Conservation (phyloP, 2,888 invertebrate species). For the Endomychus coccineus region DNA sequence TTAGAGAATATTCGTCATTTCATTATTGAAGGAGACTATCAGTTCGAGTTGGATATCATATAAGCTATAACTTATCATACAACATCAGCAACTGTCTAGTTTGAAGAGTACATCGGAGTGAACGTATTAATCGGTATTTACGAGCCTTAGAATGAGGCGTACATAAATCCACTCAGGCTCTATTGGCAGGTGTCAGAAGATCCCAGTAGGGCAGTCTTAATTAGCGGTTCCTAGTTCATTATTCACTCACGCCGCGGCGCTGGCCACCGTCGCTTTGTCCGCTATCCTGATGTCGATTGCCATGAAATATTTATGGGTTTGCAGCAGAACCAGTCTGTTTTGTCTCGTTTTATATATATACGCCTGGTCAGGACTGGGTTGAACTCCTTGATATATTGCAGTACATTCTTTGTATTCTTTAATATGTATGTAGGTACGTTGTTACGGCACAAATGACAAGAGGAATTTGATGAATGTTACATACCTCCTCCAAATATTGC, state of each 20-base stretch:
- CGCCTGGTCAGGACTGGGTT: conserved; percentile 21
- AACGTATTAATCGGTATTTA: conserved; percentile 32
- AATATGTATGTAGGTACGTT: too few relatives aligned
- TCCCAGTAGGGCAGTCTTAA: conserved; percentile 42
- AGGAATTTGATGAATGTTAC: too few relatives aligned
- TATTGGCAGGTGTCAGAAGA: conserved; percentile 42
- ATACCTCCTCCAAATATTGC: too few relatives aligned
- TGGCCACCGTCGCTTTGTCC: conserved; percentile 39
- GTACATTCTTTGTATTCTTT: conserved; percentile 26
- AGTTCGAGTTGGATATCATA: too few relatives aligned
- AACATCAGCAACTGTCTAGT: neutral
- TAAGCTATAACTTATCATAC: neutral
- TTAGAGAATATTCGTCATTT: too few relatives aligned
- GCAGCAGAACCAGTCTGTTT: conserved; percentile 31
- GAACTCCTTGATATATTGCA: conserved; percentile 31
- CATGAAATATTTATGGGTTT: conserved; percentile 41
- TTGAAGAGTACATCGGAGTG: neutral
- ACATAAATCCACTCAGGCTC: conserved; percentile 36
- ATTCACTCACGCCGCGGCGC: conserved; percentile 38
- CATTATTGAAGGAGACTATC: too few relatives aligned
- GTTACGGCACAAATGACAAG: too few relatives aligned
- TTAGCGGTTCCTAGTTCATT: conserved; percentile 43
- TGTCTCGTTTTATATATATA: conserved; percentile 30
- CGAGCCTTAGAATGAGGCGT: conserved; percentile 14
- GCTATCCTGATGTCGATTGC: conserved; percentile 38